Percentiles rank a stretch among this genome's conserved stretches.
Evolutionary conservation across 2,797 vertebrate genomes (phyloP).

Genomic region (Chrosomus eos): DNA sequence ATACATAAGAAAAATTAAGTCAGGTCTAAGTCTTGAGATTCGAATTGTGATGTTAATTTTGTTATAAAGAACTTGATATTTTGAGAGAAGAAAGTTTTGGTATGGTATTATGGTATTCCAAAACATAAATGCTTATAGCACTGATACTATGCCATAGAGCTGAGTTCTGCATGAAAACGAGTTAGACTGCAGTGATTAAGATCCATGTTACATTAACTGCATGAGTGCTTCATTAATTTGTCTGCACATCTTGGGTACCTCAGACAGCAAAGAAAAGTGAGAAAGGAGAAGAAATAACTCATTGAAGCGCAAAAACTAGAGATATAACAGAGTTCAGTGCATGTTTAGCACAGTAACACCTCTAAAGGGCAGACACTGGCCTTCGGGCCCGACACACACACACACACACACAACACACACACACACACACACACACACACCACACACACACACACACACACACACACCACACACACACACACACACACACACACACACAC

Average conservation of each 20-base stretch:
- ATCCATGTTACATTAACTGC: constrained; percentile 29
- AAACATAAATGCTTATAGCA: background rate
- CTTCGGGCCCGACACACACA: background rate
- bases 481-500: background rate
- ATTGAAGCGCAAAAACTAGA: background rate
- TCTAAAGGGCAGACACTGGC: constrained; percentile 22
- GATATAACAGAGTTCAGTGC: background rate
- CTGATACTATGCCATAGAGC: background rate
- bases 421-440: no score
- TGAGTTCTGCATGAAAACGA: background rate
- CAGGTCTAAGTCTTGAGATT: no score
- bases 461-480: background rate
- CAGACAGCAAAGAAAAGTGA: background rate
- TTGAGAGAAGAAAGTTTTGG: background rate
- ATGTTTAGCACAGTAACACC: constrained; percentile 8
- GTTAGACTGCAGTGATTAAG: background rate
- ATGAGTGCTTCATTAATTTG: constrained; percentile 29
- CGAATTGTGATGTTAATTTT: no score
- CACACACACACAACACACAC: background rate
- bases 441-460: background rate
- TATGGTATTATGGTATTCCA: background rate
- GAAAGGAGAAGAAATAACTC: background rate
- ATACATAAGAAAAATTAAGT: no score
- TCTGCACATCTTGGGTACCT: constrained; percentile 12
- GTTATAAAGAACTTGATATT: no score